Conservation (phyloP, 2,113 vertebrate genomes). For the Heliornis fulica region DNA sequence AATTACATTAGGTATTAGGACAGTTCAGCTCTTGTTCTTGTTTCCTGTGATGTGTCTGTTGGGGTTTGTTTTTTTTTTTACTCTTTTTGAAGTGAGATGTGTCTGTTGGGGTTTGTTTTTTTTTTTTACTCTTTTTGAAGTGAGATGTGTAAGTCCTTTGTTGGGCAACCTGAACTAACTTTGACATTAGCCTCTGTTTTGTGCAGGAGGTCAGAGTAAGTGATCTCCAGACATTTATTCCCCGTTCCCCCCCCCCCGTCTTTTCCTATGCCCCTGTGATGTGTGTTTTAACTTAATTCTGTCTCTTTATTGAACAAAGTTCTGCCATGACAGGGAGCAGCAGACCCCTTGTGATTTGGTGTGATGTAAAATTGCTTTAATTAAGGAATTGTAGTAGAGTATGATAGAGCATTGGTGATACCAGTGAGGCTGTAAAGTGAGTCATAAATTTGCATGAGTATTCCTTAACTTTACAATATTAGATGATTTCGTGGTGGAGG, state of each 20-base stretch:
- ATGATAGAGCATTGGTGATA: neutral
- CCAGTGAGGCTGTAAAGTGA: neutral
- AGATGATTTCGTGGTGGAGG: neutral
- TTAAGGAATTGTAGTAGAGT: neutral
- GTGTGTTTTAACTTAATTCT: neutral
- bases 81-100: neutral
- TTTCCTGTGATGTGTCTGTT: no score
- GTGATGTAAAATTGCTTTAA: neutral
- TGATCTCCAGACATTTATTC: neutral
- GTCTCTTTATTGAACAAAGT: neutral
- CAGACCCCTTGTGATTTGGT: neutral
- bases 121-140: neutral
- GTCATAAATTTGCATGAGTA: neutral
- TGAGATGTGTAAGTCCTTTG: neutral
- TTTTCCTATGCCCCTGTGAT: neutral
- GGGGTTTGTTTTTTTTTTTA: no score
- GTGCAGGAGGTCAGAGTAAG: neutral
- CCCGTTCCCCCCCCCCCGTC: neutral
- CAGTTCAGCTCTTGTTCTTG: neutral
- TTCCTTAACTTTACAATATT: neutral
- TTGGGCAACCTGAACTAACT: neutral
- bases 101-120: no score
- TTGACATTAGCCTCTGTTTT: neutral
- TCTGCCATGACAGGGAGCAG: neutral
- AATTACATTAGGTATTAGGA: rapidly evolving